Evolutionary conservation across 2,113 vertebrate species (phyloP), one percentile per base, ranked within the genome.

Genomic region (Chaetorhynchus papuensis): DNA sequence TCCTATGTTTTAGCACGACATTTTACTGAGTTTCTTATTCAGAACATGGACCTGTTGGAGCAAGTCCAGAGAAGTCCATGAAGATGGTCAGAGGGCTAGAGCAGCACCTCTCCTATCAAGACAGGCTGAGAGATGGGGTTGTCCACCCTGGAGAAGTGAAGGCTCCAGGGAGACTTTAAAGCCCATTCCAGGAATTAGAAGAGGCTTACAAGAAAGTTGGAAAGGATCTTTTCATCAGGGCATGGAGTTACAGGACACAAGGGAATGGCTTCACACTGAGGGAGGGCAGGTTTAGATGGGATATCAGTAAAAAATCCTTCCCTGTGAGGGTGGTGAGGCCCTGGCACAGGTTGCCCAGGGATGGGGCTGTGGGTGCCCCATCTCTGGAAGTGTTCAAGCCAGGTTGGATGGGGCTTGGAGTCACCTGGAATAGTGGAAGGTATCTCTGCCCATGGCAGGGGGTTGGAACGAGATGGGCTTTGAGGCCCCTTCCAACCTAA

Each of bases 341-440:
- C 60, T 45, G 53, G 53, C 39, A 60, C n/a, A 60, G 77, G 13
- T 0, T 60, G 28, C 45, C 13, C 33, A 30, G 33, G 26, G 45
- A 18, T n/a, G n/a, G n/a, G 30, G 61, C n/a, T 44, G 20, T 41
- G 69, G 5, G 4, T 68, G n/a, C 20, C 9, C 53, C 45, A 68
- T 13, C 20, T 15, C 39, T 75, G 39, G 10, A 31, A 39, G 24
- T 8, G 52, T 39, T 15, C 52, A 30, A 47, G 41, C n/a, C 54
- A 61, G 30, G 30, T 0, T 41, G 45, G 45, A 53, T 0, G 2
- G 24, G 39, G 28, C 39, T 60, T 45, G n/a, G 28, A 75, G 7
- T 4, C 7, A n/a, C 28, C 28, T 65, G 60, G 33, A 9, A 7
- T 7, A 45, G 37, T 30, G 37, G 15, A n/a, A 74, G 6, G 33